Base-by-base conservation (phyloP, 1,140 invertebrate species). In the Brachionus koreanus region DNA sequence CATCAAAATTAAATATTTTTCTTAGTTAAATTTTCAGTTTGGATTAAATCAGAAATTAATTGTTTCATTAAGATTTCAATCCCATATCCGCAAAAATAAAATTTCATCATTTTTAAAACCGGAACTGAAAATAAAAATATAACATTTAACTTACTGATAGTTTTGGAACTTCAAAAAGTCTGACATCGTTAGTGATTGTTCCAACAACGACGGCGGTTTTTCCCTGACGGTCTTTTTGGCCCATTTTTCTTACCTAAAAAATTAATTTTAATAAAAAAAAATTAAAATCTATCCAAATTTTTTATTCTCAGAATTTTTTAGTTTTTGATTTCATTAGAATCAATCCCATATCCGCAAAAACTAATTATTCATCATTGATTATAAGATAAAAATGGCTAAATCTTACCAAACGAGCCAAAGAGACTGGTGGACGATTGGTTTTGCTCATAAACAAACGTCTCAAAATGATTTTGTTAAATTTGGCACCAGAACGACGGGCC, bases 361-460 rank as follows among this genome's bases (percentile, higher is more conserved):
- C 29, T 43, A 82, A 35, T 76, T 12, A 67, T 13, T 65, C 76
- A 63, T 75, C 63, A 76, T 63, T 61, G 49, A 37, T 37, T 57
- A n/a, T n/a, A n/a, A n/a, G 12, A 82, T 19, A 5, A 6, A 19
- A 67, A 83, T 25, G 35, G 37, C 82, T 46, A 10, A 43, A 69
- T 57, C 49, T 79, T 79, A 91, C 92, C 85, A 99, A 87, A 83
- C 93, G 92, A 37, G 95, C 93, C 83, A 99, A 85, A 3, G 96
- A 97, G 85, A 99, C 91, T 84, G 97, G 96, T 83, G 97, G 95
- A 65, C 93, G 90, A 89, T 99, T 93, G 85, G 93, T 97, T 87
- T 93, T 93, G 86, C 95, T 97, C 97, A 99, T 99, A 89, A 97
- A 98, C 84, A 99, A 90, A 84, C 98, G 91, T 86, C 93, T 95